A percentile compares a stretch with the other conserved stretches of the same genome.
These are phyloP conservation scores for Papilio polyxenes DNA, from an alignment of 1,140 invertebrate species.

Conservation along the genomic window DNA sequence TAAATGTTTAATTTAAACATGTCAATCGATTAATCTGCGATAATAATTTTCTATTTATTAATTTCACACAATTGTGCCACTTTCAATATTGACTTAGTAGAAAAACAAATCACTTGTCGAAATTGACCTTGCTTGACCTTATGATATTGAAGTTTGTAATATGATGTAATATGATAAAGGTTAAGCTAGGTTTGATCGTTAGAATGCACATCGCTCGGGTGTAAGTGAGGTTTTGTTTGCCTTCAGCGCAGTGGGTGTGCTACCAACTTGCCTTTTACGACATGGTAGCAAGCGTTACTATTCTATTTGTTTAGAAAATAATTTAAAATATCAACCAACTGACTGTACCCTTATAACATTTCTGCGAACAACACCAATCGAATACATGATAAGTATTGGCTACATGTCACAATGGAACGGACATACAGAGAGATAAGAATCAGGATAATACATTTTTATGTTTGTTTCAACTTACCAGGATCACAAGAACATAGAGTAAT, in stretches of 20 bases:
- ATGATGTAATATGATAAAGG: neutral
- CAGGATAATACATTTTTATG: neutral
- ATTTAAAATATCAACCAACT: neutral
- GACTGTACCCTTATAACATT: too few species aligned
- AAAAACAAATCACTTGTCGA: neutral
- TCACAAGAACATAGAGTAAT: slow-evolving; percentile 11
- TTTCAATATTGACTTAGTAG: too few species aligned
- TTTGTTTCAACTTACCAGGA: slow-evolving; percentile 10
- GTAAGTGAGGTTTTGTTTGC: neutral
- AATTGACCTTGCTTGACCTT: neutral
- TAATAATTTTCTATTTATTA: neutral
- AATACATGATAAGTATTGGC: too few species aligned
- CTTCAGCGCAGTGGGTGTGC: neutral
- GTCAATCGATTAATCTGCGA: neutral
- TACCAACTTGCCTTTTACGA: slow-evolving; percentile 5
- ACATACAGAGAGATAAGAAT: too few species aligned
- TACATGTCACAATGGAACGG: too few species aligned
- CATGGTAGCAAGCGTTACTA: neutral
- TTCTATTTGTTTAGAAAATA: neutral
- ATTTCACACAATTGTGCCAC: neutral
- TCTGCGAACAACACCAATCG: too few species aligned
- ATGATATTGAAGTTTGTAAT: neutral
- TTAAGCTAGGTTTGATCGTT: neutral
- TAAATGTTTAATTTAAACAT: neutral
- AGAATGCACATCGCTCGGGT: neutral